Evolutionary conservation across 53 echinoderm and acorn worm species (phyloP), one percentile per base, ranked within the genome.

Genomic region (Hippasteria phrygiana): DNA sequence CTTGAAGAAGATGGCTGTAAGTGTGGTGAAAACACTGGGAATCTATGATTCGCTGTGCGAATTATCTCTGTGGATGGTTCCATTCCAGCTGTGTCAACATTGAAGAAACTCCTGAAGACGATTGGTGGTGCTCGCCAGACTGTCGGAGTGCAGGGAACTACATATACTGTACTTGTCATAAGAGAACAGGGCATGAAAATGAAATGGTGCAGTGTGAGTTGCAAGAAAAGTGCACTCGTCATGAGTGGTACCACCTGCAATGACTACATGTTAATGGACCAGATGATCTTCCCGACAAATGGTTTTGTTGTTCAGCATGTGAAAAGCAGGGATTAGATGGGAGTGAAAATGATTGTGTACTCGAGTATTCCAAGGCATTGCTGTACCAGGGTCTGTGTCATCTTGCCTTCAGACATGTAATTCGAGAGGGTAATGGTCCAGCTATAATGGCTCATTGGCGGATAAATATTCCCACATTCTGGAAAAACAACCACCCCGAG

Each of bases 401-500:
- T 41, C 85, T 91, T 34, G 70, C 76, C 10, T 33, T 75, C 71
- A 41, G 86, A 17, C 35, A 85, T 12, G 91, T 86, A 1, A 85
- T 76, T 51, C 36, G 86, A 18, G 85, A 91, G 32, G 91, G 91
- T 8, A 31, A 91, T 64, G 90, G 90, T 27, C 90, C 90, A 22
- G 90, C 75, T 42, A 90, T 90, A 26, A 40, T 86, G 24, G 67
- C 63, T 65, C 77, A 91, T 36, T 91, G 91, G 91, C 75, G 76
- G 17, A 28, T 83, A 29, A 76, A 91, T 22, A 66, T 77, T 51
- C 50, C 77, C 39, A 13, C 6, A 4, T 91, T 91, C 55, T 67
- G 85, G 75, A 51, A 85, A 13, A 77, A 77, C 35, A 77, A 77
- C 17, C 71, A 85, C 43, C 29, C 2, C 14, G 66, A 65, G 41